Evolutionary conservation across 2,888 invertebrate species (phyloP), one percentile per base, ranked within the genome.

Genomic region (Danaus chrysippus): DNA sequence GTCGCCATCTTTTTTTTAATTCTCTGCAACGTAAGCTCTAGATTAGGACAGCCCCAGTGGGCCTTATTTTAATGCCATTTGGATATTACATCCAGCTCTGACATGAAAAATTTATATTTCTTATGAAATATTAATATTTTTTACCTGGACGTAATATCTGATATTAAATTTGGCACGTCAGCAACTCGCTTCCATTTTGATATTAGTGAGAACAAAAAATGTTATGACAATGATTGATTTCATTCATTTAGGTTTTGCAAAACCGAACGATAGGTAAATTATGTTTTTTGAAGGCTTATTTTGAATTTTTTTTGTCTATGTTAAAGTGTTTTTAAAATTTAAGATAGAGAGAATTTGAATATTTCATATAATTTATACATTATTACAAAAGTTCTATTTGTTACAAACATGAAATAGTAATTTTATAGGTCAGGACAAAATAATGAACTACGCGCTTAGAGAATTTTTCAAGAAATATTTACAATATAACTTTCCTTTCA

Each of bases 91-190:
- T 13, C 54, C 52, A 56, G 54, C 54, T 10, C 59, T 42, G 55
- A 42, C 61, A 59, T 59, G 56, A 61, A 60, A 62, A 61, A 63
- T 60, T 59, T 58, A 59, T 62, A 13, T 56, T 60, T 61, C 11
- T 63, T 63, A 61, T 68, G 58, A 59, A 66, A 66, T 59, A 62
- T 62, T 66, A 66, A 63, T 61, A 64, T 57, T 46, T 49, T 34
- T 17, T 52, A 59, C 44, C 42, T 34, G 56, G 17, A 49, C 8
- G 58, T 63, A 59, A 54, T 59, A 43, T 57, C 42, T 54, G 15
- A 56, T 64, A 62, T 66, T 64, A 64, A 64, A 64, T 59, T 59
- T 70, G 67, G 62, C 57, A 56, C 61, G 61, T 56, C 61, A 56
- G 55, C 42, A 42, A 56, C 43, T 13, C 41, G 61, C 52, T 42